Conservation (phyloP, 1,140 invertebrate species). For the Drosophila ambigua region DNA sequence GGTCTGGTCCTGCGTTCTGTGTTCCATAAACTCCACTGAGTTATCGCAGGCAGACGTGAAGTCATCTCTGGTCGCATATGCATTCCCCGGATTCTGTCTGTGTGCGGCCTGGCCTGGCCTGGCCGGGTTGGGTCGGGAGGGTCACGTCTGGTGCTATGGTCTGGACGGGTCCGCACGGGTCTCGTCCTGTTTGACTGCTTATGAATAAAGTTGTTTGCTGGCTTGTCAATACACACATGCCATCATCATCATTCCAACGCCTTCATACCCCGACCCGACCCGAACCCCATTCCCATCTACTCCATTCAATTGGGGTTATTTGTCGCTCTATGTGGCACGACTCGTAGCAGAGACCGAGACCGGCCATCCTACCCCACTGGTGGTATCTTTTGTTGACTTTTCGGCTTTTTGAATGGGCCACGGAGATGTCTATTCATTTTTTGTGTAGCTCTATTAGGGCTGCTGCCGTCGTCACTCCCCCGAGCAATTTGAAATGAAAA, state of each 20-base stretch:
- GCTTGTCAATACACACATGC: conserved; percentile 72
- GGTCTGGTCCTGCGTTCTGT: conserved; percentile 20
- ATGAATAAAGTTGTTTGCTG: conserved; percentile 79
- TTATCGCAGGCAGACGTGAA: conserved; percentile 79
- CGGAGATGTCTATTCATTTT: conserved; percentile 74
- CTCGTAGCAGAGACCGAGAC: conserved; percentile 16
- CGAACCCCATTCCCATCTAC: not conserved
- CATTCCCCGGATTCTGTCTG: conserved; percentile 55
- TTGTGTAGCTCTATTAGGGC: conserved; percentile 64
- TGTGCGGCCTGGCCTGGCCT: conserved; percentile 30
- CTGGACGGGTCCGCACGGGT: conserved; percentile 12
- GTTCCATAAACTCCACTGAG: conserved; percentile 68
- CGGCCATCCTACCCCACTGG: conserved; percentile 2
- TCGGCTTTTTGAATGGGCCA: conserved; percentile 72
- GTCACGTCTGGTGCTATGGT: conserved; percentile 9
- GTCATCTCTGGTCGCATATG: conserved; percentile 65
- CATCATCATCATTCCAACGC: conserved; percentile 41
- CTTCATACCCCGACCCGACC: conserved; percentile 9
- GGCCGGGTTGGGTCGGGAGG: conserved; percentile 22
- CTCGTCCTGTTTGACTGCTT: conserved; percentile 64
- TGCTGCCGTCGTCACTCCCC: conserved; percentile 32
- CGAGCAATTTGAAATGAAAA: conserved; percentile 77
- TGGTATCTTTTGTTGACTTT: conserved; percentile 71
- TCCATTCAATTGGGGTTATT: conserved; percentile 80
- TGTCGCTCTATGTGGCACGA: conserved; percentile 74